These are phyloP conservation scores for Brachynemurus nebulosus DNA, from an alignment of 2,888 invertebrate species.

Conservation along the genomic window DNA sequence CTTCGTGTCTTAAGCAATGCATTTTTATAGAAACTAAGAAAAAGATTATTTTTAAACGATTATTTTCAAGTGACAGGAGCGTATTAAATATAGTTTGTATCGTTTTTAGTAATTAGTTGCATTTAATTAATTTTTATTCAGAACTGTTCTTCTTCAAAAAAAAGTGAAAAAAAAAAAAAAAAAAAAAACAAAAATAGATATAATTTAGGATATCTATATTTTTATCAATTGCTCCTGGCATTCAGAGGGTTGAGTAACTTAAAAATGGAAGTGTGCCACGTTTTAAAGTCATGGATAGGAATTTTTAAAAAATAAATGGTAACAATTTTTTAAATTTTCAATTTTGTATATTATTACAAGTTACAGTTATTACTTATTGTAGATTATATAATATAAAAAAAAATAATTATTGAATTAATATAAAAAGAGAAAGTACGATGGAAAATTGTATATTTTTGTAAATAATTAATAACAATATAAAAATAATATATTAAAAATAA, in stretches of 20 bases:
- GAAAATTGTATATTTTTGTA: constrained; percentile 12
- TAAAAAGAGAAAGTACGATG: constrained; percentile 1
- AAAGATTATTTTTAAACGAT: too few species aligned
- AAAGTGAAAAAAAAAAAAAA: too few species aligned
- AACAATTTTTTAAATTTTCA: constrained; percentile 8
- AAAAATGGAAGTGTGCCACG: not conserved
- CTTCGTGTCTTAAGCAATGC: too few species aligned
- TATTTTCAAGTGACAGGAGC: too few species aligned
- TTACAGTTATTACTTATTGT: constrained; percentile 2
- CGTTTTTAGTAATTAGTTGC: too few species aligned
- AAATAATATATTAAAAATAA: constrained; percentile 6
- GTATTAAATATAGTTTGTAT: too few species aligned
- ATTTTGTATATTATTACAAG: constrained; percentile 10
- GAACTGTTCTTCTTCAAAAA: too few species aligned
- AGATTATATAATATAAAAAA: constrained; percentile 7
- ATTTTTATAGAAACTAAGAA: too few species aligned
- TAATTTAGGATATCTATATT: too few species aligned
- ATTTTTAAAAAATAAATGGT: constrained; percentile 2
- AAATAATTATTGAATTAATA: constrained; percentile 4
- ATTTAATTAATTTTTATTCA: too few species aligned
- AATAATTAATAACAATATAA: constrained; percentile 6
- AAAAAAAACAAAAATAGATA: too few species aligned
- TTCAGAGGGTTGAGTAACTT: not conserved
- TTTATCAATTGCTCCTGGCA: too few species aligned
- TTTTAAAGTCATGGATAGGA: not conserved